Conservation (phyloP, 2,113 vertebrate species). For the Gavialis gangeticus region DNA sequence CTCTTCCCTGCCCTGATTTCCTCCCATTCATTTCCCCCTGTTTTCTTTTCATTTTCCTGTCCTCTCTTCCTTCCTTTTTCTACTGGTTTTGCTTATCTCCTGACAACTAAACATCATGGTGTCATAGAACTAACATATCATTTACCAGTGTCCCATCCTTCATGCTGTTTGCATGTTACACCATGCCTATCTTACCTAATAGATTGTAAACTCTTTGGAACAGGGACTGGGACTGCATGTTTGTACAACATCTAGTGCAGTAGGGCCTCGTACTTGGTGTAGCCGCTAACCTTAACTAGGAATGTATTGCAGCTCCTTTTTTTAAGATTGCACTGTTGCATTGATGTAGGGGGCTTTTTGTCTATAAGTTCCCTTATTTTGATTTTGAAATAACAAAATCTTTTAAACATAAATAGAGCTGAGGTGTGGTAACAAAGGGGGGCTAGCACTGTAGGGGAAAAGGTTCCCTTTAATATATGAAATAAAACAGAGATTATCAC, state of each 20-base stretch:
- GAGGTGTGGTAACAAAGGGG: not conserved
- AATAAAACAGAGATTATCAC: not conserved
- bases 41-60: too few relatives aligned
- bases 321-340: too few relatives aligned
- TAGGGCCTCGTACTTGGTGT: not conserved
- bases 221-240: accelerated
- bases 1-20: not conserved
- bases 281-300: not conserved
- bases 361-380: too few relatives aligned
- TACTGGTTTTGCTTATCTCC: too few relatives aligned
- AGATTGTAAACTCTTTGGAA: not conserved
- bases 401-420: too few relatives aligned
- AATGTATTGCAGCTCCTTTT: not conserved
- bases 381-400: too few relatives aligned
- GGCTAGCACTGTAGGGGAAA: not conserved
- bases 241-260: accelerated
- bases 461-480: not conserved
- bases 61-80: too few relatives aligned
- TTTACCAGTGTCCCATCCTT: not conserved
- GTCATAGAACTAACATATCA: not conserved
- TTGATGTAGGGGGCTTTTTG: too few relatives aligned
- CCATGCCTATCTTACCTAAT: not conserved
- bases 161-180: not conserved
- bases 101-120: not conserved
- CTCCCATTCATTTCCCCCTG: not conserved